A percentile compares a stretch with the other conserved stretches of the same genome.
phyloP scores from a whole-genome alignment of 1,140 invertebrate species.

The Pachypeltis micranthus region DNA sequence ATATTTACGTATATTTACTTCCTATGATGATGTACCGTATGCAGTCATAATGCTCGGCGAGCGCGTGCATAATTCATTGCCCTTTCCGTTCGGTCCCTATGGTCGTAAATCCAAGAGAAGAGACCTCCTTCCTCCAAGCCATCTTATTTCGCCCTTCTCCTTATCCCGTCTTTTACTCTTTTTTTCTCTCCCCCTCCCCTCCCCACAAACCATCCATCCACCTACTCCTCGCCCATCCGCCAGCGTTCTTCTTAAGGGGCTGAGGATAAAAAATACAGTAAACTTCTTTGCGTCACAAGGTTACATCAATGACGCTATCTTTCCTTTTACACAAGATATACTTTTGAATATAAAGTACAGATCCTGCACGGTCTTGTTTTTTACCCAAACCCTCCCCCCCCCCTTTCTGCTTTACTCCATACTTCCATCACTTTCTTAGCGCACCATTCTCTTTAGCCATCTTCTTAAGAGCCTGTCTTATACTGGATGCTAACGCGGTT shows the following conservation, averaged over 20 bases:
- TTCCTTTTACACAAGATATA: neutral
- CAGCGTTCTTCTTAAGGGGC: neutral
- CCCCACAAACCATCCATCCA: neutral
- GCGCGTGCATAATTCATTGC: slow-evolving; percentile 1
- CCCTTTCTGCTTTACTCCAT: neutral
- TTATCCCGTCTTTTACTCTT: too few species aligned
- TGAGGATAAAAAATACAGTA: neutral
- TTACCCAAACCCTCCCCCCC: neutral
- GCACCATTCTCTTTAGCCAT: neutral
- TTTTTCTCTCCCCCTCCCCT: neutral
- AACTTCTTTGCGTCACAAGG: neutral
- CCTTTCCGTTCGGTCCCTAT: neutral
- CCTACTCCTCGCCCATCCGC: neutral
- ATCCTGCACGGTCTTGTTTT: neutral
- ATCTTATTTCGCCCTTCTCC: too few species aligned
- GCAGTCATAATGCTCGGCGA: slow-evolving; percentile 3
- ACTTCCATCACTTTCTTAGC: neutral
- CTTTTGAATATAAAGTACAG: slow-evolving; percentile 2
- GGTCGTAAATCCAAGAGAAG: neutral
- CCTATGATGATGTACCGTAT: slow-evolving; percentile 4
- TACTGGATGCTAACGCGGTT: neutral
- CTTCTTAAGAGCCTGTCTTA: slow-evolving; percentile 3
- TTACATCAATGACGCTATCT: slow-evolving; percentile 6
- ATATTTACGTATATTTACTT: slow-evolving; percentile 4
- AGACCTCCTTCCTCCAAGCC: neutral